phyloP scores from a whole-genome alignment of 2,113 vertebrate species.

The Vidua chalybeata region DNA sequence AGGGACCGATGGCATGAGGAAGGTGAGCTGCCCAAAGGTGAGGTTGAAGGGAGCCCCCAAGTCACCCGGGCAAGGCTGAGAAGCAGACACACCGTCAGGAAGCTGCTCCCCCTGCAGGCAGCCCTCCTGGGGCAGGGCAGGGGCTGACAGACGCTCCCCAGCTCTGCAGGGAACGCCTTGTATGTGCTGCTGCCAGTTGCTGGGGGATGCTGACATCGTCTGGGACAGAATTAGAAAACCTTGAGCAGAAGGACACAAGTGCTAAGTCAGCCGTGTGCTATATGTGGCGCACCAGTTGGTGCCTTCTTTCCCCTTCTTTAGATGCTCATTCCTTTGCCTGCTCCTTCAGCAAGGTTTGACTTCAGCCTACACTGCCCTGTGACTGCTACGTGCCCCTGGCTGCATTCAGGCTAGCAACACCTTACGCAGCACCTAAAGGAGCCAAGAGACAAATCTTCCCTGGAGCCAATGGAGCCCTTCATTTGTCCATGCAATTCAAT shows the following conservation, averaged over 20 bases:
- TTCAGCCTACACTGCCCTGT: neutral
- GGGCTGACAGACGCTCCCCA: rapidly evolving
- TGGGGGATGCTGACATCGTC: constrained; percentile 25
- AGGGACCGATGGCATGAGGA: rapidly evolving
- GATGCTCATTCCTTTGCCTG: neutral
- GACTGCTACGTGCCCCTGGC: neutral
- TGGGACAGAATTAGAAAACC: constrained; percentile 75
- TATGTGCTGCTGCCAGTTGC: constrained; percentile 13
- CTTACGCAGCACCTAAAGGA: neutral
- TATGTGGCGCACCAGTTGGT: constrained; percentile 64
- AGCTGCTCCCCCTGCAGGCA: rapidly evolving
- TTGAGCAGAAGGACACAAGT: constrained; percentile 58
- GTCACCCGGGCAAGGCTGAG: neutral
- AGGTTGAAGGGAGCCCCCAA: neutral
- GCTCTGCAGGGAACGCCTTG: constrained; percentile 6
- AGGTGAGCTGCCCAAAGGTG: rapidly evolving
- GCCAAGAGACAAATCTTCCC: neutral
- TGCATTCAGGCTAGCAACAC: neutral
- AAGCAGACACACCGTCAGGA: neutral
- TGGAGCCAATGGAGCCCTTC: neutral
- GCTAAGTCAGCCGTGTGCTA: constrained; percentile 64
- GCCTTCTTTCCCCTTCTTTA: constrained; percentile 20
- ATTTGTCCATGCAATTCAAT: neutral
- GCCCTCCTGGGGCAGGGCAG: neutral
- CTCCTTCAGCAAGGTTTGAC: neutral